A percentile compares a stretch with the other conserved stretches of the same genome.
These are phyloP conservation scores for Lontra canadensis DNA, from an alignment of 2,113 vertebrate species.

Conservation along the genomic window DNA sequence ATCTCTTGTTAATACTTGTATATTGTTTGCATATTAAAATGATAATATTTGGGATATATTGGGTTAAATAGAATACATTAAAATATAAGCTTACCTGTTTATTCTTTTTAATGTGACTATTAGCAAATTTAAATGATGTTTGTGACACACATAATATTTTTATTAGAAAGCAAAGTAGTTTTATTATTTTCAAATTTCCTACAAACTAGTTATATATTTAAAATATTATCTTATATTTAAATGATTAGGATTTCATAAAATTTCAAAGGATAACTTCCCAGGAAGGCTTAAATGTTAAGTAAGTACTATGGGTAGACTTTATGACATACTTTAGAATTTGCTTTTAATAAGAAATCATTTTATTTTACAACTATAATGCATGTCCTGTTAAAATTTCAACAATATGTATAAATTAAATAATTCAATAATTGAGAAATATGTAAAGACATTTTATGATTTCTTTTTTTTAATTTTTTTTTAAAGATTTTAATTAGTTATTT, in stretches of 20 bases:
- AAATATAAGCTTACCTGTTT: not conserved
- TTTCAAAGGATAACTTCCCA: not conserved
- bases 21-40: not conserved
- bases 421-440: not conserved
- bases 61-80: not conserved
- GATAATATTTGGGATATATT: not conserved
- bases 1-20: not conserved
- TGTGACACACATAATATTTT: not conserved
- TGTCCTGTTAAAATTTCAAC: not conserved
- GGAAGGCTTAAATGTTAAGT: not conserved
- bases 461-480: too few relatives aligned
- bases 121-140: not conserved
- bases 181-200: not conserved
- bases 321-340: not conserved
- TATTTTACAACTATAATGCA: not conserved
- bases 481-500: too few relatives aligned
- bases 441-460: too few relatives aligned
- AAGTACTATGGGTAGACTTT: not conserved
- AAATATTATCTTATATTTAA: not conserved
- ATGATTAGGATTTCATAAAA: not conserved
- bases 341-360: not conserved
- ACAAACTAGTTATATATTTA: not conserved
- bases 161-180: not conserved
- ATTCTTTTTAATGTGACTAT: not conserved
- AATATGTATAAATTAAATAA: not conserved